phyloP scores from a whole-genome alignment of 2,888 invertebrate genomes.

The Cryptocephalus moraei region DNA sequence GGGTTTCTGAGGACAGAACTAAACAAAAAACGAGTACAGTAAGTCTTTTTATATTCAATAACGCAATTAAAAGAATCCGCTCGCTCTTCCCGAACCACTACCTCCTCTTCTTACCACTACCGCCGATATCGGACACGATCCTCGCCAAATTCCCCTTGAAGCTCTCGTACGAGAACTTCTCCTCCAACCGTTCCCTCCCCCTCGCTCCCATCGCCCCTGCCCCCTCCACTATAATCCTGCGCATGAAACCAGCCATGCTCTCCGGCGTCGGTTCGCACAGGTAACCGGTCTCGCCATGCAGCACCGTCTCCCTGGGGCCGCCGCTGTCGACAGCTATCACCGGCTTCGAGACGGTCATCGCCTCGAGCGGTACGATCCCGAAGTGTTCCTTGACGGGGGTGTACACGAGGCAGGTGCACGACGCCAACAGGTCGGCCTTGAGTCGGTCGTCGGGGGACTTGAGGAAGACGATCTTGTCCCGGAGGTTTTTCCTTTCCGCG shows the following conservation, averaged over 20 bases:
- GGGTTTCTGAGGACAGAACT: too few relatives aligned
- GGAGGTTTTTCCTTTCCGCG: constrained; percentile 52
- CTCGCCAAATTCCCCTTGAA: constrained; percentile 62
- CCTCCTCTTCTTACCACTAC: constrained; percentile 3
- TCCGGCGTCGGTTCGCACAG: constrained; percentile 60
- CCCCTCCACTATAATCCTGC: constrained; percentile 49
- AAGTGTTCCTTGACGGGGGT: constrained; percentile 97
- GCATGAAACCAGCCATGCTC: constrained; percentile 71
- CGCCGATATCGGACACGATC: constrained; percentile 38
- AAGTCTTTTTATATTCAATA: too few relatives aligned
- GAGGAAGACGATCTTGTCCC: constrained; percentile 69
- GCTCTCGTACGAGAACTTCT: constrained; percentile 73
- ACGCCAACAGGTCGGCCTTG: constrained; percentile 69
- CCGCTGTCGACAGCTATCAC: constrained; percentile 94
- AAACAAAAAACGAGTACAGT: too few relatives aligned
- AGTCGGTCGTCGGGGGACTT: constrained; percentile 78
- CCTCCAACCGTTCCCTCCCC: constrained; percentile 64
- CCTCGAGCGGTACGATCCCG: constrained; percentile 98
- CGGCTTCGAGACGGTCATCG: constrained; percentile 89
- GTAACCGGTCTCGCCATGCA: constrained; percentile 69
- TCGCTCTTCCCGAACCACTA: too few relatives aligned
- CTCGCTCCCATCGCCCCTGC: constrained; percentile 61
- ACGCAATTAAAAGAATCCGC: too few relatives aligned
- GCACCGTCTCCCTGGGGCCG: constrained; percentile 89
- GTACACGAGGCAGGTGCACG: constrained; percentile 76